These are phyloP conservation scores for Cyanoramphus novaezelandiae DNA, from an alignment of 2,113 vertebrate genomes.

Conservation along the genomic window DNA sequence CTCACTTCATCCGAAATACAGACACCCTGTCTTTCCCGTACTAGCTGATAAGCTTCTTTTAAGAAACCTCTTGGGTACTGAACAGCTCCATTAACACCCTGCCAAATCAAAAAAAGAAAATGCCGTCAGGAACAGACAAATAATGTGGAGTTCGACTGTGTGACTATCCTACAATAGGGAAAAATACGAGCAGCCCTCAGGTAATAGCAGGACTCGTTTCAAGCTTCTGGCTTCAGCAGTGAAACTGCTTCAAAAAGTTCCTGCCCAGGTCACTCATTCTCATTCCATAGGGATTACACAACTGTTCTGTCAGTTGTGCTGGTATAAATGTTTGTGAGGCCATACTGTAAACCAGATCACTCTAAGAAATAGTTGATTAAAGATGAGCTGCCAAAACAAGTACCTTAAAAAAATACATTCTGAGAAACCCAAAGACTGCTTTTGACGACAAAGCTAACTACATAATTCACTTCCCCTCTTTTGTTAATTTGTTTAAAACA, in stretches of 20 bases:
- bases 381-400: not conserved
- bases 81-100: conserved; percentile 88
- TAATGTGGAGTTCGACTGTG: not conserved
- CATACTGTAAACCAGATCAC: not conserved
- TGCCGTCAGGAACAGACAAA: not conserved
- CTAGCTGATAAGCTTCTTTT: conserved; percentile 83
- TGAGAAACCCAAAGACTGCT: not conserved
- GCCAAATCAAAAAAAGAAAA: not conserved
- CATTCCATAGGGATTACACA: not conserved
- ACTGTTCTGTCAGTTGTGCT: not conserved
- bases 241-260: not conserved
- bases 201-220: not conserved
- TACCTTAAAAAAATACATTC: not conserved
- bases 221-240: not conserved
- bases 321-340: not conserved
- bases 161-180: not conserved
- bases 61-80: conserved; percentile 92
- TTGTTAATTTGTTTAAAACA: not conserved
- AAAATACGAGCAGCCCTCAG: not conserved
- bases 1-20: conserved; percentile 93
- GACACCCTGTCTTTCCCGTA: conserved; percentile 85
- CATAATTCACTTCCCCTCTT: not conserved
- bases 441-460: not conserved
- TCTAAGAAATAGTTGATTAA: not conserved
- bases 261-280: not conserved